phyloP scores from a whole-genome alignment of 2,888 invertebrate species.

The Heterodera filipjevi region DNA sequence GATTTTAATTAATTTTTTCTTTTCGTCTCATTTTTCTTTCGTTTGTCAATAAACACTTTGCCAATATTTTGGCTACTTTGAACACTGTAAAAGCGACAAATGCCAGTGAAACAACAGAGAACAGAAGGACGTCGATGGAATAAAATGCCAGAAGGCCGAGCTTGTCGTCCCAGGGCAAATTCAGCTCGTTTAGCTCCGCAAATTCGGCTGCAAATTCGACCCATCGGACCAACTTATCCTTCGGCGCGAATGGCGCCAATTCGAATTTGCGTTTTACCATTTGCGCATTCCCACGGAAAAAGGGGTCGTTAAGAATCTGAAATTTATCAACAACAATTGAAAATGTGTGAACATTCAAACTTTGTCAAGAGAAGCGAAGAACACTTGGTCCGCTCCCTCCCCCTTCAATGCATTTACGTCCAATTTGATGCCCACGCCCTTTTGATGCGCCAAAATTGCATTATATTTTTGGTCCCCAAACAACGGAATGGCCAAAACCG shows the following conservation, averaged over 20 bases:
- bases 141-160: slow-evolving; percentile 16
- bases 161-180: slow-evolving; percentile 19
- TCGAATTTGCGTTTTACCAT: slow-evolving; percentile 9
- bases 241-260: slow-evolving; percentile 10
- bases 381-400: not conserved
- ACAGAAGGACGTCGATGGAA: slow-evolving; percentile 19
- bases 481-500: slow-evolving; percentile 50
- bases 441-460: not conserved
- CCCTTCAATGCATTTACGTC: not conserved
- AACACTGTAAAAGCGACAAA: not conserved
- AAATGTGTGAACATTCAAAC: not conserved
- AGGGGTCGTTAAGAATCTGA: not conserved
- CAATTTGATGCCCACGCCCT: slow-evolving; percentile 6
- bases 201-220: slow-evolving; percentile 29
- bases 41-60: not conserved
- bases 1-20: too few relatives aligned
- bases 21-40: too few relatives aligned
- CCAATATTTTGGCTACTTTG: not conserved
- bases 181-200: slow-evolving; percentile 19
- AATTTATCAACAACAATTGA: not conserved
- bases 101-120: not conserved
- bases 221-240: slow-evolving; percentile 18
- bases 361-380: not conserved
- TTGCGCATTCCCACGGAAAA: slow-evolving; percentile 3
- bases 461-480: slow-evolving; percentile 22